These are phyloP conservation scores for Cladopsammia gracilis DNA, from an alignment of 64 coral and sea anemone species.

Conservation along the genomic window DNA sequence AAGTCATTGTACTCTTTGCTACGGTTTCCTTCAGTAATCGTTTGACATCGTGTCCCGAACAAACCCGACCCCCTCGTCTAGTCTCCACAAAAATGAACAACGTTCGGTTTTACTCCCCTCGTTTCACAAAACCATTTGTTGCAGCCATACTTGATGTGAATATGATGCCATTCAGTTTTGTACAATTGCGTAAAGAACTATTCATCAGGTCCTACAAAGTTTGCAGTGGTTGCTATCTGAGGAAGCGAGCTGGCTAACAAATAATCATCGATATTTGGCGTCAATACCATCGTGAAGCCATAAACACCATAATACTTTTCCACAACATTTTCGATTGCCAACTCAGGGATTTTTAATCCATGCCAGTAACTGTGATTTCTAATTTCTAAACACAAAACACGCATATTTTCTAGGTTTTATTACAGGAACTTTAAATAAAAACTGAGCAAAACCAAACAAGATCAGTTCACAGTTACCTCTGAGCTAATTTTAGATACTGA, in stretches of 20 bases:
- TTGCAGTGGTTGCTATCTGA: constrained; percentile 50
- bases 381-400: not conserved
- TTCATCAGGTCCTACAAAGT: constrained; percentile 80
- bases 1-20: not conserved
- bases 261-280: constrained; percentile 77
- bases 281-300: constrained; percentile 82
- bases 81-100: constrained; percentile 80
- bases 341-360: constrained; percentile 62
- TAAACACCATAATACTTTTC: constrained; percentile 87
- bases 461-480: no score
- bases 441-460: no score
- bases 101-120: constrained; percentile 37
- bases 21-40: not conserved
- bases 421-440: no score
- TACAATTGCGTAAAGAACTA: constrained; percentile 87
- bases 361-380: constrained; percentile 78
- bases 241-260: constrained; percentile 69
- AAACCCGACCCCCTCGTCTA: constrained; percentile 12
- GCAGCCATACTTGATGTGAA: constrained; percentile 75
- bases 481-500: no score
- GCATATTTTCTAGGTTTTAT: no score
- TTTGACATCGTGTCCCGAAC: not conserved
- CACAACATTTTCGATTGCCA: constrained; percentile 67
- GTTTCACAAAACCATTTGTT: constrained; percentile 58
- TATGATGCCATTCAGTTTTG: constrained; percentile 82